Conservation (phyloP, 2,797 vertebrate genomes). For the Gobio occitaniae region DNA sequence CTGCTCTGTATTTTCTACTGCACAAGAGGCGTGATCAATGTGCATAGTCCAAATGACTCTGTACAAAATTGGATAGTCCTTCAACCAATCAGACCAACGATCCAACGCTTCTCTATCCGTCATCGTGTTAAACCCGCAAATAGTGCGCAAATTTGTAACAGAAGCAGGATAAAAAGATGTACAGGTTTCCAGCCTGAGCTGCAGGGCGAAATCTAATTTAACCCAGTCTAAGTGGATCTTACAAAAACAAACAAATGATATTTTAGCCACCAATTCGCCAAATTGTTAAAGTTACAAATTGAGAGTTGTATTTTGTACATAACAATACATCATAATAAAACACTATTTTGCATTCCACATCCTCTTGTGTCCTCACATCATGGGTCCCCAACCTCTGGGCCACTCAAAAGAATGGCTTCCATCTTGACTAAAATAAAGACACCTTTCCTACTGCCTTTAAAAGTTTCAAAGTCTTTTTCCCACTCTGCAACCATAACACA, state of each 20-base stretch:
- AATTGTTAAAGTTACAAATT: neutral
- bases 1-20: too few relatives aligned
- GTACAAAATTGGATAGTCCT: too few relatives aligned
- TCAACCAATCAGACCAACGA: too few relatives aligned
- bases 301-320: neutral
- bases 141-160: too few relatives aligned
- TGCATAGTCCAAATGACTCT: too few relatives aligned
- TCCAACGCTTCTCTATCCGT: too few relatives aligned
- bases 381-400: neutral
- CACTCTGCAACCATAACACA: neutral
- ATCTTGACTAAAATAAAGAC: neutral
- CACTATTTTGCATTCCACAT: neutral
- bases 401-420: neutral
- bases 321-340: neutral
- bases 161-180: too few relatives aligned
- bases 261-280: neutral
- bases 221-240: too few relatives aligned
- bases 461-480: conserved; percentile 9
- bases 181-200: too few relatives aligned
- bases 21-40: too few relatives aligned
- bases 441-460: conserved; percentile 11
- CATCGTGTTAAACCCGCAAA: too few relatives aligned
- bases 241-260: neutral
- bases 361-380: neutral
- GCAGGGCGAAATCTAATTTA: too few relatives aligned